Percentiles rank a stretch among this genome's conserved stretches.
These are phyloP conservation scores for Rostratula benghalensis DNA, from an alignment of 2,113 vertebrate genomes.

Conservation along the genomic window DNA sequence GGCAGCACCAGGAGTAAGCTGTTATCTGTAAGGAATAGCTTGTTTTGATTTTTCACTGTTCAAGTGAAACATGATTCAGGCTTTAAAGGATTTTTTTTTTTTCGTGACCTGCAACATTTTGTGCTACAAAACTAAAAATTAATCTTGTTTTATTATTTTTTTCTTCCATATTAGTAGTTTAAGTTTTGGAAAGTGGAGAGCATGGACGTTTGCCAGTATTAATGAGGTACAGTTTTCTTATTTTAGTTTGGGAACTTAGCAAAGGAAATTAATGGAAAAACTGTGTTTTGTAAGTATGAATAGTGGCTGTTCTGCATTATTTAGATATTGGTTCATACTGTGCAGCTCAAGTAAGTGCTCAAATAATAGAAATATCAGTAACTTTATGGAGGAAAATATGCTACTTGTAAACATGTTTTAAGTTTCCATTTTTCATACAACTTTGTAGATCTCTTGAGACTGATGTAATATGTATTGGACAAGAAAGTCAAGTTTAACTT, in stretches of 20 bases:
- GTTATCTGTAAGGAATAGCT: background rate
- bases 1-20: too few relatives aligned
- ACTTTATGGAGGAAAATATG: background rate
- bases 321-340: background rate
- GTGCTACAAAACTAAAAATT: background rate
- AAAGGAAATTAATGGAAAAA: slow-evolving; percentile 18
- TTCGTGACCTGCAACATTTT: background rate
- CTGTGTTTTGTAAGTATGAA: background rate
- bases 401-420: background rate
- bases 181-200: background rate
- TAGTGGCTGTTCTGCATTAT: background rate
- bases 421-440: background rate
- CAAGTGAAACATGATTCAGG: background rate
- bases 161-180: background rate
- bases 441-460: background rate
- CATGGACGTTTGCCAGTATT: background rate
- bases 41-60: background rate
- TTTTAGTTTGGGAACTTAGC: slow-evolving; percentile 35
- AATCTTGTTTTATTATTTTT: background rate
- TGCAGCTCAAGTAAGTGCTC: background rate
- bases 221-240: background rate
- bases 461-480: background rate
- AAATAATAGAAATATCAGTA: background rate
- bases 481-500: background rate
- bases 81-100: background rate